Percentiles rank a stretch among this genome's conserved stretches.
Conservation (phyloP, 2,888 invertebrate species). For the Atrina japonica region DNA sequence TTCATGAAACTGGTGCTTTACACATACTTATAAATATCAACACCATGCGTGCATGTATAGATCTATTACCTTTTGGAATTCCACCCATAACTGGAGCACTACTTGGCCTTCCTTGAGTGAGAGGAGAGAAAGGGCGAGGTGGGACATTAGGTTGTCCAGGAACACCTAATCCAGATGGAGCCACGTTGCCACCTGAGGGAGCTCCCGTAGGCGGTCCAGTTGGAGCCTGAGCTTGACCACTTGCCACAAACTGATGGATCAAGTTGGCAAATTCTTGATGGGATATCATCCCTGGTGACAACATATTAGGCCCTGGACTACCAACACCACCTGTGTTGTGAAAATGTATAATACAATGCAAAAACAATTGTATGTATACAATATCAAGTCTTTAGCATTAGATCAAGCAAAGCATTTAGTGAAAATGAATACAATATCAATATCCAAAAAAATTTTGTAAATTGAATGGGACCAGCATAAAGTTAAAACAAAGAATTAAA, state of each 20-base stretch:
- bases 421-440: too few species aligned
- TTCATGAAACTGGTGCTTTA: too few species aligned
- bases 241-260: conserved; percentile 59
- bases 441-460: too few species aligned
- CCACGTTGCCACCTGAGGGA: conserved; percentile 41
- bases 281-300: conserved; percentile 44
- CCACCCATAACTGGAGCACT: conserved; percentile 76
- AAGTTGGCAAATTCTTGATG: conserved; percentile 60
- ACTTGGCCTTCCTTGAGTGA: conserved; percentile 71
- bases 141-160: conserved; percentile 50
- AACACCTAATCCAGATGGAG: conserved; percentile 30
- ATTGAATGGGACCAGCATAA: too few species aligned
- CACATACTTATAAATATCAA: too few species aligned
- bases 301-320: conserved; percentile 52
- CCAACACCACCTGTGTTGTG: conserved; percentile 31
- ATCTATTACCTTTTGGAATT: conserved; percentile 77
- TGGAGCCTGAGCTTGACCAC: conserved; percentile 54
- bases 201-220: conserved; percentile 42
- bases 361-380: too few species aligned
- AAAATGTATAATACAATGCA: conserved; percentile 9
- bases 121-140: conserved; percentile 66
- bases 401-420: too few species aligned
- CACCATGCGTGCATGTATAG: too few species aligned
- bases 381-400: too few species aligned
- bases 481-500: too few species aligned